Base-by-base conservation (phyloP, 2,888 invertebrate genomes). In the Eurytoma adleriae region DNA sequence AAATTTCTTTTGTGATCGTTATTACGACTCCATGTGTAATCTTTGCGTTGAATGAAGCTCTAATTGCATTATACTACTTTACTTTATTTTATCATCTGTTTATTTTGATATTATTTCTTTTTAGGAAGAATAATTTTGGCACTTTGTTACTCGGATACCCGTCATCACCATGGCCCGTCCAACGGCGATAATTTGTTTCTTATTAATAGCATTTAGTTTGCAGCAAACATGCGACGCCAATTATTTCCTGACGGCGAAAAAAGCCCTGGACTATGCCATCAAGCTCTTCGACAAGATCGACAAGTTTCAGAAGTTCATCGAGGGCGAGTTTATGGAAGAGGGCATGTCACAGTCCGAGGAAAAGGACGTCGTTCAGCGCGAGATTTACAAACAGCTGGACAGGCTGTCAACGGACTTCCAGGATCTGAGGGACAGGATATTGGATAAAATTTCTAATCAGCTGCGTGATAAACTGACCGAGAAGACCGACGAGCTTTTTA, bases 401-500 rank as follows among this genome's bases (percentile, higher is more conserved):
- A 24, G 52, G 13, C 20, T 72, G 7, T 72, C 72, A 14, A 30
- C 24, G 1, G 72, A 72, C 16, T 50, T 72, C 18, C 61, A 72
- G n/a, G 72, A 72, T 16, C 24, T 72, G 14, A 72, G 52, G 52
- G 52, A 72, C 18, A 61, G 16, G n/a, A 52, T 72, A 1, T 48
- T 48, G 56, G 48, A 66, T 16, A 74, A 74, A 30, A 30, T 74
- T 18, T 54, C 18, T 20, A 67, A 72, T n/a, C n/a, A 62, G 7
- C 30, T 72, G 27, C 72, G 72, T 4, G 74, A 74, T n/a, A 74
- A 74, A 48, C 54, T 74, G 56, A 74, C 66, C 14, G 74, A 66
- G 10, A 74, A 74, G 48, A 74, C 74, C 27, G 74, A 74, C 3
- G 57, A 74, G 14, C 66, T 74, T 4, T 74, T 74, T 16, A 57